A percentile compares a stretch with the other conserved stretches of the same genome.
Conservation (phyloP, 2,888 invertebrate species). For the Helleia helle region DNA sequence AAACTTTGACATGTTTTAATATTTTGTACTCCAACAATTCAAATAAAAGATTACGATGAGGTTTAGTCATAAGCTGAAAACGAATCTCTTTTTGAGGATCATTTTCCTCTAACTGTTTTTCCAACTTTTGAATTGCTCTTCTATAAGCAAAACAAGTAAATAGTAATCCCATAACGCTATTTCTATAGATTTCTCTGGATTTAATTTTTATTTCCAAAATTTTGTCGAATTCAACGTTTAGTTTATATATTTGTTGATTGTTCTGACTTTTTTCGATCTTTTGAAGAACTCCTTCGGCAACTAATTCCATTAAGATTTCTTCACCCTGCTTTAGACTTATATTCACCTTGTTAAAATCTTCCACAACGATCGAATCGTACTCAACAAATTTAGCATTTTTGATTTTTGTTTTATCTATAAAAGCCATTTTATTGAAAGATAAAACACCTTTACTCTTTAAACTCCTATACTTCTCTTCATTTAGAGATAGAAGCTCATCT, state of each 20-base stretch:
- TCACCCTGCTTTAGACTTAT: slow-evolving; percentile 1
- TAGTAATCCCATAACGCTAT: background rate
- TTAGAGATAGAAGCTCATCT: background rate
- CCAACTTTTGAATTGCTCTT: slow-evolving; percentile 6
- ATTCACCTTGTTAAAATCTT: slow-evolving; percentile 9
- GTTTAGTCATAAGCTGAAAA: slow-evolving; percentile 5
- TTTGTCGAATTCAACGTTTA: slow-evolving; percentile 1
- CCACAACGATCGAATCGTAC: slow-evolving; percentile 1
- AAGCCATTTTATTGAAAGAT: slow-evolving; percentile 9
- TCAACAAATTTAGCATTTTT: background rate
- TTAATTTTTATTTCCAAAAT: slow-evolving; percentile 6
- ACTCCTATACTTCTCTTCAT: background rate
- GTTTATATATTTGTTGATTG: background rate
- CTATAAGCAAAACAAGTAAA: slow-evolving; percentile 7
- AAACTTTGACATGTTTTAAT: background rate
- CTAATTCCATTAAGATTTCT: slow-evolving; percentile 3
- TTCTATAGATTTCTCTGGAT: slow-evolving; percentile 6
- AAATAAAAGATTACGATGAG: background rate
- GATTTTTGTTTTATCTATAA: slow-evolving; percentile 6
- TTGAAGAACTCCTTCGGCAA: slow-evolving; percentile 3
- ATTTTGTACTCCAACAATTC: slow-evolving; percentile 4
- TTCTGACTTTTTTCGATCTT: background rate
- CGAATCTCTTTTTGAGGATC: background rate
- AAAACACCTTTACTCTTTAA: slow-evolving; percentile 2
- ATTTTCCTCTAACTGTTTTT: slow-evolving; percentile 1